Percentiles rank a stretch among this genome's conserved stretches.
Evolutionary conservation across 1,140 invertebrate species (phyloP).

Genomic region (Zaprionus gabonicus): DNA sequence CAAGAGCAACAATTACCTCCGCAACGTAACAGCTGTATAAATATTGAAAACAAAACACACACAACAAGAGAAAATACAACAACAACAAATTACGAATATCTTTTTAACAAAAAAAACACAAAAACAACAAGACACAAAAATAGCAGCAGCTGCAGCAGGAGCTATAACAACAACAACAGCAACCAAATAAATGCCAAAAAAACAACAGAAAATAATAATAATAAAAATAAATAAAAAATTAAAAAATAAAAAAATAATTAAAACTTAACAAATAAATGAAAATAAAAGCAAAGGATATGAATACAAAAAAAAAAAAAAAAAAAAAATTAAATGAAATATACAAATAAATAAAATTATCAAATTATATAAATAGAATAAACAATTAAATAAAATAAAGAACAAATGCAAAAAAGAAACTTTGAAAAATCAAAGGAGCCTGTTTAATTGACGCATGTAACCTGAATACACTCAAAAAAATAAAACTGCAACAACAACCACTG

Average conservation of each 20-base stretch:
- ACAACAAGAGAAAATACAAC: not conserved
- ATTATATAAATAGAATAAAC: not conserved
- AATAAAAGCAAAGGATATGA: slow-evolving; percentile 1
- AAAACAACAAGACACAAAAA: slow-evolving; percentile 17
- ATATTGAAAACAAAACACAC: slow-evolving; percentile 33
- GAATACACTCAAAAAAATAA: slow-evolving; percentile 5
- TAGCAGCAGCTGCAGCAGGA: slow-evolving; percentile 50
- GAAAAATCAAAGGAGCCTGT: not conserved
- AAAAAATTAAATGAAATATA: slow-evolving; percentile 7
- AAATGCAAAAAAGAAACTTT: no score
- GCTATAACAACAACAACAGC: slow-evolving; percentile 30
- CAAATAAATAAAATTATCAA: no score
- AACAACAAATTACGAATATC: slow-evolving; percentile 5
- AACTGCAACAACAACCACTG: slow-evolving; percentile 2
- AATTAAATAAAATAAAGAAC: not conserved
- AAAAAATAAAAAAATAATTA: slow-evolving; percentile 31
- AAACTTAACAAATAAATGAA: slow-evolving; percentile 17
- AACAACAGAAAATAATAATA: slow-evolving; percentile 40
- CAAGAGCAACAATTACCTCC: slow-evolving; percentile 50
- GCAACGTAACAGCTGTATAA: slow-evolving; percentile 49
- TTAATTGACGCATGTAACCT: slow-evolving; percentile 13
- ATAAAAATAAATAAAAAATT: slow-evolving; percentile 34
- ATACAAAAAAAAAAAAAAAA: not conserved
- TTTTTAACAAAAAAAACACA: slow-evolving; percentile 17
- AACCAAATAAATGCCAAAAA: slow-evolving; percentile 39